Conservation (phyloP, 1,140 invertebrate species). For the Asobara japonica region DNA sequence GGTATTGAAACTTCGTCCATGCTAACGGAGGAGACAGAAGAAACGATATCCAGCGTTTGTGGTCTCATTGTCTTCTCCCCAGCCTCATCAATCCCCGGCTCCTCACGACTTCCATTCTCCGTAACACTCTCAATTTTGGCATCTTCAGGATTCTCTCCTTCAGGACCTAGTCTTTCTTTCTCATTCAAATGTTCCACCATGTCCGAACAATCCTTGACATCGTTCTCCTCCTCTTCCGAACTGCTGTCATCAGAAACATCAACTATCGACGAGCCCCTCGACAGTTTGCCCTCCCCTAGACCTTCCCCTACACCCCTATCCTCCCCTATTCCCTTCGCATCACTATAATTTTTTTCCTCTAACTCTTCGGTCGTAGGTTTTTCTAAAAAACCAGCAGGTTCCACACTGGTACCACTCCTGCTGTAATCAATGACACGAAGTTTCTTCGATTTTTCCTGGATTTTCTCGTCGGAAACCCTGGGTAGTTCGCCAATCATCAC, state of each 20-base stretch:
- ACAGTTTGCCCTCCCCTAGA: no score
- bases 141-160: slow-evolving; percentile 34
- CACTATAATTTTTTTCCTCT: slow-evolving; percentile 43
- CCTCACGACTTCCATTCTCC: slow-evolving; percentile 29
- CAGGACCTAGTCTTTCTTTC: slow-evolving; percentile 29
- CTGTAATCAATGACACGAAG: slow-evolving; percentile 57
- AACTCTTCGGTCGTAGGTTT: slow-evolving; percentile 40
- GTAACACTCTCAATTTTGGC: slow-evolving; percentile 24
- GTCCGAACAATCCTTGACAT: no score
- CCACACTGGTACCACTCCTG: slow-evolving; percentile 36
- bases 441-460: slow-evolving; percentile 55
- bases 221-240: background rate
- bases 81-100: slow-evolving; percentile 36
- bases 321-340: slow-evolving; percentile 47
- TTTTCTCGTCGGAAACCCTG: slow-evolving; percentile 49
- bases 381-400: slow-evolving; percentile 44
- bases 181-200: background rate
- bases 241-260: no score
- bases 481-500: slow-evolving; percentile 55
- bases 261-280: no score
- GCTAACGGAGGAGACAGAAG: slow-evolving; percentile 50
- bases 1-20: slow-evolving; percentile 46
- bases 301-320: no score
- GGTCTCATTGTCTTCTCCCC: slow-evolving; percentile 38
- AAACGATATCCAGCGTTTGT: slow-evolving; percentile 59